Evolutionary conservation across 2,113 vertebrate species (phyloP), one percentile per base, ranked within the genome.

Genomic region (Ceyx margarethae): DNA sequence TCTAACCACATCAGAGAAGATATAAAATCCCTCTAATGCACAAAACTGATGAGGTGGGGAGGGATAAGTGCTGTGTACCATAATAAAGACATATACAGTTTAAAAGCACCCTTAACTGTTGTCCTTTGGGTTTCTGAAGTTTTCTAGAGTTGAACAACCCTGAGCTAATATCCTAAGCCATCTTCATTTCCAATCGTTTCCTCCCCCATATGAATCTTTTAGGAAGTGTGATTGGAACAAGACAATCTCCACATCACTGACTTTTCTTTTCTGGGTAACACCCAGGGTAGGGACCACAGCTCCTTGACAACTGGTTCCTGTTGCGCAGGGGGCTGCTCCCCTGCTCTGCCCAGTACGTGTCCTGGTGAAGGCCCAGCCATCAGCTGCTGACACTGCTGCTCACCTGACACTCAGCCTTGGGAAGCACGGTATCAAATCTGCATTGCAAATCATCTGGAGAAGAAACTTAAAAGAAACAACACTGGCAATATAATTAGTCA

Each of bases 401-500:
- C 84, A 68, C 71, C 1, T 50, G 6, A 18, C 91, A 95, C 66
- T 46, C 50, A 76, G 14, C 4, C 2, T 23, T 60, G 73, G 50
- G 42, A 58, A 54, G 78, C 28, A 56, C 58, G 69, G 29, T 11
- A 42, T 35, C 66, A 89, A 80, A 88, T 64, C 46, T 75, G 77
- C 91, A 86, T 17, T 86, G 65, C 15, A 74, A 69, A 74, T 91
- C 43, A 73, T 29, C 33, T 84, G 45, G 68, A 43, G 22, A 57
- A 37, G 68, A 89, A 95, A 81, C 50, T 79, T 67, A 61, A 71
- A 76, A 90, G 58, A 73, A 50, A 89, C 42, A 85, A 40, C 42
- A 68, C 76, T 81, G 56, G 11, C 22, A 95, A 95, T 86, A 93
- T 77, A 93, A 65, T 74, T 81, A 78, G 82, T 40, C 56, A 95